Conservation (phyloP, 2,113 vertebrate genomes). For the Henicopernis longicauda region DNA sequence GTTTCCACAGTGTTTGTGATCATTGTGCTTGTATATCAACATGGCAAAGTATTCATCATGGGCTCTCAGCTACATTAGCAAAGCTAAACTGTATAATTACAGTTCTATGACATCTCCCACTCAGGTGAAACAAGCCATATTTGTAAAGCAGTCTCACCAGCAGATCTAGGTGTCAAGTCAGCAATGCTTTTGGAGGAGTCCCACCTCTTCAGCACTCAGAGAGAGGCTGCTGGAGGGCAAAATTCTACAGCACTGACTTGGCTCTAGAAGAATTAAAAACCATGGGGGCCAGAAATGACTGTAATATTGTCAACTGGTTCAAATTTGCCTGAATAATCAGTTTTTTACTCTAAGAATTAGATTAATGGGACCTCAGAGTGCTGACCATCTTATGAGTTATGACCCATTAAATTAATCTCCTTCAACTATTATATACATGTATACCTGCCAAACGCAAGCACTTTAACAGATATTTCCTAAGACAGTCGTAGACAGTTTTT, state of each 20-base stretch:
- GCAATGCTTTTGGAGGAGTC: background rate
- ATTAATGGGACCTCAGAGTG: background rate
- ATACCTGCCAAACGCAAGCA: background rate
- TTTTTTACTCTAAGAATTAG: background rate
- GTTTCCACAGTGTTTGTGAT: background rate
- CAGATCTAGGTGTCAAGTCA: background rate
- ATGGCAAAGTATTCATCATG: background rate
- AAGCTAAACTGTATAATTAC: background rate
- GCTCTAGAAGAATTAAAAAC: background rate
- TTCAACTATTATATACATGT: background rate
- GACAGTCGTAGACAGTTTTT: background rate
- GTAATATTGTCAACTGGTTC: background rate
- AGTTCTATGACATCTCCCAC: background rate
- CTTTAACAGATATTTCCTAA: background rate
- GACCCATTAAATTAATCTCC: background rate
- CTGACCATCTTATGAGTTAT: background rate
- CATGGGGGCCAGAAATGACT: background rate
- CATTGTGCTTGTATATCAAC: background rate
- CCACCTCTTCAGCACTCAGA: background rate
- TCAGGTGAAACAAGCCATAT: background rate
- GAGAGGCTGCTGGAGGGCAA: background rate
- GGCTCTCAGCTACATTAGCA: background rate
- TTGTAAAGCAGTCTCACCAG: background rate
- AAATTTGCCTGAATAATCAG: background rate
- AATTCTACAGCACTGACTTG: background rate